These are phyloP conservation scores for Drymonia ruficornis DNA, from an alignment of 2,888 invertebrate genomes.

Conservation along the genomic window DNA sequence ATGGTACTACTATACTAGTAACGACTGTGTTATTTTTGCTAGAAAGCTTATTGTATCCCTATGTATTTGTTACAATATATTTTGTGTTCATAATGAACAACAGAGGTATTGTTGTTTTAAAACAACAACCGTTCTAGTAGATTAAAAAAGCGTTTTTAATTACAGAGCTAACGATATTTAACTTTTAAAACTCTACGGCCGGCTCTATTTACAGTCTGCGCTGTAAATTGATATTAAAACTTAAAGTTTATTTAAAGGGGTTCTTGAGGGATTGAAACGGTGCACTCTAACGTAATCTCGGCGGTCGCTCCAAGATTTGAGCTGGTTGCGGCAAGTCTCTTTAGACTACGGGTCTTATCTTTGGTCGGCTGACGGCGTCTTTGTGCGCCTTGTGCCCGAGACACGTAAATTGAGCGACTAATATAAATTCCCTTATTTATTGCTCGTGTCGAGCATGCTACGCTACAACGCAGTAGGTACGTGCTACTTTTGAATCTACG, in stretches of 20 bases:
- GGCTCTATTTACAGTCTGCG: not conserved
- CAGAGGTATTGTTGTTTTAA: not conserved
- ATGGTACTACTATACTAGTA: not conserved
- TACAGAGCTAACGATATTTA: constrained; percentile 10
- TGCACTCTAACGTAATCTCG: constrained; percentile 23
- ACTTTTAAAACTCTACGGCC: constrained; percentile 4
- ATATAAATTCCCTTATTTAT: constrained; percentile 32
- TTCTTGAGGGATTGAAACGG: constrained; percentile 3
- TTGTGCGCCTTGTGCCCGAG: constrained; percentile 31
- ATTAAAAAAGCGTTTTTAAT: constrained; percentile 19
- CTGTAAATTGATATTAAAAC: constrained; percentile 4
- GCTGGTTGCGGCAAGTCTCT: constrained; percentile 28
- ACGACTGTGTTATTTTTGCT: not conserved
- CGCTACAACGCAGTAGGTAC: constrained; percentile 5
- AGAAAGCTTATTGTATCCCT: too few relatives aligned
- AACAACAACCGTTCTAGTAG: constrained; percentile 15
- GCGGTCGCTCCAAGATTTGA: constrained; percentile 28
- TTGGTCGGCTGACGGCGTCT: constrained; percentile 25
- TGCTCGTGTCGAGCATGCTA: constrained; percentile 11
- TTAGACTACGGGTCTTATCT: constrained; percentile 39
- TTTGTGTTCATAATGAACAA: not conserved
- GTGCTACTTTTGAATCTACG: constrained; percentile 15
- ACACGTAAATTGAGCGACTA: constrained; percentile 35
- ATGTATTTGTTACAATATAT: too few relatives aligned
- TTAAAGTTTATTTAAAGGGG: not conserved